A percentile compares a stretch with the other conserved stretches of the same genome.
Conservation (phyloP, 1,140 invertebrate genomes). For the Scaptomyza montana region DNA sequence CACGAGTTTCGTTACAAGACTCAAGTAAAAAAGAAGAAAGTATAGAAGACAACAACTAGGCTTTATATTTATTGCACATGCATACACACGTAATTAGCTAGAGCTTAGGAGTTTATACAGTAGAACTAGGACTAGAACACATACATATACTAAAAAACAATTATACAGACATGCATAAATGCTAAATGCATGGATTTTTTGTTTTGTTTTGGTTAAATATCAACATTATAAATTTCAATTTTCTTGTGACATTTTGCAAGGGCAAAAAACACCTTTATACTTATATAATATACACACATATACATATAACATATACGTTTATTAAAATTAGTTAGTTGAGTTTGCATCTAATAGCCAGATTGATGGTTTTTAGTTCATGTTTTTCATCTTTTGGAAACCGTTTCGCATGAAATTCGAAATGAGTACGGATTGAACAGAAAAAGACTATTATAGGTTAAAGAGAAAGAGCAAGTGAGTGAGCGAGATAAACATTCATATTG, state of each 20-base stretch:
- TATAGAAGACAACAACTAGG: background rate
- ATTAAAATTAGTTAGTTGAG: constrained; percentile 7
- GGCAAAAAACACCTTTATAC: background rate
- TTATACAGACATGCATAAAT: constrained; percentile 7
- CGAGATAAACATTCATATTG: too few relatives aligned
- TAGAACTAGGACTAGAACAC: constrained; percentile 9
- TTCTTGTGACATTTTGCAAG: background rate
- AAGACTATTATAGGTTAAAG: too few relatives aligned
- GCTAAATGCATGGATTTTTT: background rate
- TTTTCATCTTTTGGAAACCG: constrained; percentile 1
- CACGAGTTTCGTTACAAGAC: too few relatives aligned
- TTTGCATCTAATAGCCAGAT: constrained; percentile 1
- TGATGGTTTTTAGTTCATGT: background rate
- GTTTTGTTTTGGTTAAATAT: background rate
- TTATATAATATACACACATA: constrained; percentile 25
- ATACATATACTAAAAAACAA: background rate
- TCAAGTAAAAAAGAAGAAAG: too few relatives aligned
- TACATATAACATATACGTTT: constrained; percentile 27
- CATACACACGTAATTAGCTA: constrained; percentile 10
- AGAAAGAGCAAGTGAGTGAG: background rate
- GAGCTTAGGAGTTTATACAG: constrained; percentile 21
- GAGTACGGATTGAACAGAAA: background rate
- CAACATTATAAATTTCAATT: constrained; percentile 15
- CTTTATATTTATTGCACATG: constrained; percentile 32
- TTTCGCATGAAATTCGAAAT: constrained; percentile 10